A percentile compares a stretch with the other conserved stretches of the same genome.
These are phyloP conservation scores for Decapterus maruadsi DNA, from an alignment of 2,797 vertebrate species.

Conservation along the genomic window DNA sequence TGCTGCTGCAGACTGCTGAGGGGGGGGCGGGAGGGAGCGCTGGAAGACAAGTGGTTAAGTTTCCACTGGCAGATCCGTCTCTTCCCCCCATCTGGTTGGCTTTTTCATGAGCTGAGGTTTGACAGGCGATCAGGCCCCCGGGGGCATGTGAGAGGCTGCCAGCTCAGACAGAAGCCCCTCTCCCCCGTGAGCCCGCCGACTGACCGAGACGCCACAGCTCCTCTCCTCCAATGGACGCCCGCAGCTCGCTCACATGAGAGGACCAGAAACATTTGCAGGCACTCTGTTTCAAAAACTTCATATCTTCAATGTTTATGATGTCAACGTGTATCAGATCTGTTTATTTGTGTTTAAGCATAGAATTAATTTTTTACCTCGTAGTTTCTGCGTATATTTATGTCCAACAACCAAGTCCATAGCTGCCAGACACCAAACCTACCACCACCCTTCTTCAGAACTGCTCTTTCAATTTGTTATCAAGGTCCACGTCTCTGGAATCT, in stretches of 20 bases:
- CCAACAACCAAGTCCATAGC: too few species aligned
- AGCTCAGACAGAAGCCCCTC: constrained; percentile 70
- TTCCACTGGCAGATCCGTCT: constrained; percentile 76
- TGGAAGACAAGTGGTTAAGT: constrained; percentile 81
- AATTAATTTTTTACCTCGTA: too few species aligned
- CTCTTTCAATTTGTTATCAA: too few species aligned
- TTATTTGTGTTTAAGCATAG: too few species aligned
- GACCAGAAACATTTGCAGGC: constrained; percentile 18
- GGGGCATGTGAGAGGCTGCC: constrained; percentile 71
- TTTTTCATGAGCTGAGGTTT: constrained; percentile 76
- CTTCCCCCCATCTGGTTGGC: constrained; percentile 76
- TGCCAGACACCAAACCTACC: too few species aligned
- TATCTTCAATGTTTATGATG: too few species aligned
- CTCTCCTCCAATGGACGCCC: constrained; percentile 37
- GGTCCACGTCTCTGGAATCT: too few species aligned
- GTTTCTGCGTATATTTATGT: too few species aligned
- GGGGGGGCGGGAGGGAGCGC: constrained; percentile 3
- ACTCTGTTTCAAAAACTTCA: too few species aligned
- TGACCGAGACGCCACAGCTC: constrained; percentile 52
- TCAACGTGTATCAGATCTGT: too few species aligned
- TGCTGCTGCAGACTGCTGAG: constrained; percentile 59
- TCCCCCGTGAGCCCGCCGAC: constrained; percentile 56
- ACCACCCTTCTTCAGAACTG: too few species aligned
- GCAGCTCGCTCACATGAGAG: constrained; percentile 19
- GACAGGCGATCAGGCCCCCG: constrained; percentile 74